Base-by-base conservation (phyloP, 2,113 vertebrate species). In the Mesocricetus auratus region DNA sequence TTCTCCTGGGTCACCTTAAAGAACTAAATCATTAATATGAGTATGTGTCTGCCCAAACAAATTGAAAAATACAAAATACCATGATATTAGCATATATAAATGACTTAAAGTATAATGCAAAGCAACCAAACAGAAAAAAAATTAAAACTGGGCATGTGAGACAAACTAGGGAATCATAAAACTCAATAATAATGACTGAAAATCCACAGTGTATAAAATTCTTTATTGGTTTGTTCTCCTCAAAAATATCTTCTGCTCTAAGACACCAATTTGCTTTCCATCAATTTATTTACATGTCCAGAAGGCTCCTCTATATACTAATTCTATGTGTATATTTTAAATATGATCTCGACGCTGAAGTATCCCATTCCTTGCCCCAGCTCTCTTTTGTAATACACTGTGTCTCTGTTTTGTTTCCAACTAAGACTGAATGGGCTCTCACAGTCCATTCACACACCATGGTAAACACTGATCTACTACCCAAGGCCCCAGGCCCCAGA, bases 121-220 rank as follows among this genome's bases (percentile, higher is more conserved):
- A 69, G 5, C n/a, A 69, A 22, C 17, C 71, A 86, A 50, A 86
- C 22, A 78, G 31, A 5, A 77, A 66, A 82, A 71, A 64, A 73
- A 69, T 94, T 24, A n/a, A 88, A 73, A 77, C n/a, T n/a, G 62
- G 7, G 13, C 90, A 92, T 92, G 36, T 39, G 17, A 81, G 64
- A 90, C 58, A 92, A 96, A 86, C 64, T 68, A 89, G 73, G 47
- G 68, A 22, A 33, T 71, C 15, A 66, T 53, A 85, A 96, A 81
- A 58, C 78, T 31, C 87, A 88, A 50, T 36, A 21, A 60, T 3
- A 53, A 17, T 36, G 17, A 86, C 47, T 71, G 26, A 85, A 92
- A 85, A 85, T 78, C 9, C 53, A 85, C 47, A 90, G 58, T 26
- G 15, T 19, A 36, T 69, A 22, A 96, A 93, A 66, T 62, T 71